Evolutionary conservation across 2,888 invertebrate species (phyloP).

Genomic region (Xanthia togata): DNA sequence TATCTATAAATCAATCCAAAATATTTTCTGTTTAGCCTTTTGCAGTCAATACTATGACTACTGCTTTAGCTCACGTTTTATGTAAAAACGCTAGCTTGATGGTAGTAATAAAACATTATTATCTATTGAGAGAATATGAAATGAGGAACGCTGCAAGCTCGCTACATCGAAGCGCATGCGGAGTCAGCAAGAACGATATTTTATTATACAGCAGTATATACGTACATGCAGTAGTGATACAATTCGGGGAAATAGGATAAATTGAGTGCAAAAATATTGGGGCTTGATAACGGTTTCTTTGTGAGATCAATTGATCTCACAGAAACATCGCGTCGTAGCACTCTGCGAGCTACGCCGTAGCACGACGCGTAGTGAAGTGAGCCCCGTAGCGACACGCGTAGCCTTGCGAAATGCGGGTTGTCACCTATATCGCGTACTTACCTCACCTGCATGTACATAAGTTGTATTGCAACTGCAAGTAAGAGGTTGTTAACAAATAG

Average conservation of each 20-base stretch:
- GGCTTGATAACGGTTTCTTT: not conserved
- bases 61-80: conserved; percentile 14
- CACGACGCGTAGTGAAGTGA: conserved; percentile 15
- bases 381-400: conserved; percentile 2
- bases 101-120: conserved; percentile 54
- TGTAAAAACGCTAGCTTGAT: conserved; percentile 47
- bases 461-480: not conserved
- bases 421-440: not conserved
- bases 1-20: conserved; percentile 3
- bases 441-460: not conserved
- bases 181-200: conserved; percentile 4
- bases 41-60: conserved; percentile 9
- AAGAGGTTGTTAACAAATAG: not conserved
- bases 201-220: conserved; percentile 24
- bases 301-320: not conserved
- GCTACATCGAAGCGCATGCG: conserved; percentile 13
- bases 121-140: conserved; percentile 57
- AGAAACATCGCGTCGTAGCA: conserved; percentile 18
- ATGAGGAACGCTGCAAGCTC: conserved; percentile 45
- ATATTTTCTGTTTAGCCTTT: conserved; percentile 11
- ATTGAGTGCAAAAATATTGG: not conserved
- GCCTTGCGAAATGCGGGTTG: not conserved
- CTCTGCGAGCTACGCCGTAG: conserved; percentile 34
- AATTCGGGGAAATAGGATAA: not conserved
- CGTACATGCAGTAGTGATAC: not conserved